Conservation (phyloP, 2,113 vertebrate species). For the Carassius carassius region DNA sequence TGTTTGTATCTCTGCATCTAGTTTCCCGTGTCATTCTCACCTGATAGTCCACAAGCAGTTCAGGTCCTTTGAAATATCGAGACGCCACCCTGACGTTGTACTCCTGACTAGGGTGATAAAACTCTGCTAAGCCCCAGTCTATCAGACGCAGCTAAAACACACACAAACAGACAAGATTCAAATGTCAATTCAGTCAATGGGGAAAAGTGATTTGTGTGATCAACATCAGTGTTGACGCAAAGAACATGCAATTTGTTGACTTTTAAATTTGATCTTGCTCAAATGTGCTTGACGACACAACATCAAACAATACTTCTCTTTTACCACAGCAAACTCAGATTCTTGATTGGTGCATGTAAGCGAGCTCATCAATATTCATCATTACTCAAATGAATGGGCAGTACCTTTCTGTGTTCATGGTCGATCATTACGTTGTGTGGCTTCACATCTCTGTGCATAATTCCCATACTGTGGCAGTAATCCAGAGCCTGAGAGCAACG, state of each 20-base stretch:
- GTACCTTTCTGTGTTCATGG: constrained; percentile 63
- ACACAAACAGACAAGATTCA: neutral
- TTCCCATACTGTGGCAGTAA: constrained; percentile 64
- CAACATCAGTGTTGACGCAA: neutral
- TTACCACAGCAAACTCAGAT: neutral
- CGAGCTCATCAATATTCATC: neutral
- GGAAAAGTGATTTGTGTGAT: neutral
- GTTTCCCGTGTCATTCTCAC: constrained; percentile 40
- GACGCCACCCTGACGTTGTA: constrained; percentile 74
- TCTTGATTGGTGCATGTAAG: neutral
- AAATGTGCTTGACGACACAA: neutral
- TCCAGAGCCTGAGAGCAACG: constrained; percentile 53
- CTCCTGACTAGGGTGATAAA: constrained; percentile 72
- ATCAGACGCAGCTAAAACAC: constrained; percentile 68
- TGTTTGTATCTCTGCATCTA: neutral
- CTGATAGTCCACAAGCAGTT: constrained; percentile 72
- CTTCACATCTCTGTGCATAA: constrained; percentile 63
- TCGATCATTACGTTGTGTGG: constrained; percentile 63
- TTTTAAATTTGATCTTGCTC: neutral
- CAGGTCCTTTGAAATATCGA: constrained; percentile 72
- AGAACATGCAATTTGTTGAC: neutral
- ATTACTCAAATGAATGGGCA: neutral
- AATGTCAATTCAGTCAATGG: neutral
- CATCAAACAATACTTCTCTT: constrained; percentile 7
- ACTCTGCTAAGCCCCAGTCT: constrained; percentile 72